phyloP scores from a whole-genome alignment of 2,888 invertebrate genomes.

The Torymus tubicola region DNA sequence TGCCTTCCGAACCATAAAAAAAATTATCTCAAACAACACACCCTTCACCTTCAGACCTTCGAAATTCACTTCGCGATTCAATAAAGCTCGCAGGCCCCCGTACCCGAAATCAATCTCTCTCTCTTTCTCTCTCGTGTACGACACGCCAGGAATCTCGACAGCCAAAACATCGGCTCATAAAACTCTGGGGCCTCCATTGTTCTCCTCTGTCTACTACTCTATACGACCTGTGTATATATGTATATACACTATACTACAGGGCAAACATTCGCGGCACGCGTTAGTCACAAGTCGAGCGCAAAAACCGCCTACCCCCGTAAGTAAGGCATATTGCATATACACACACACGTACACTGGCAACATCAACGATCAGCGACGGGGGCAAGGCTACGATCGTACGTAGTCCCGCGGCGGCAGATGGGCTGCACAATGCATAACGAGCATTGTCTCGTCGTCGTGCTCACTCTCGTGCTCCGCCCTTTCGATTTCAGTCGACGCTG shows the following conservation, averaged over 20 bases:
- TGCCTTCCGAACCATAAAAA: no score
- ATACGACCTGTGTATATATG: no score
- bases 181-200: constrained; percentile 7
- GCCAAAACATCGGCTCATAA: not conserved
- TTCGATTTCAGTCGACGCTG: constrained; percentile 63
- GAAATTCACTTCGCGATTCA: no score
- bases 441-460: constrained; percentile 68
- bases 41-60: no score
- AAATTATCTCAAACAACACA: no score
- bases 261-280: constrained; percentile 40
- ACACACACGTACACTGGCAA: not conserved
- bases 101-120: not conserved
- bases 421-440: constrained; percentile 71
- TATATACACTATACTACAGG: no score
- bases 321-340: not conserved
- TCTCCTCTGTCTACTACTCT: not conserved
- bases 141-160: not conserved
- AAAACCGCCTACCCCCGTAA: constrained; percentile 11
- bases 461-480: constrained; percentile 64
- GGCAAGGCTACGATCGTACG: not conserved
- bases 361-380: no score
- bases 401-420: constrained; percentile 14
- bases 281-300: not conserved
- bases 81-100: not conserved
- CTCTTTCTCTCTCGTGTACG: no score